phyloP scores from a whole-genome alignment of 2,113 vertebrate species.

The Alexandromys fortis region DNA sequence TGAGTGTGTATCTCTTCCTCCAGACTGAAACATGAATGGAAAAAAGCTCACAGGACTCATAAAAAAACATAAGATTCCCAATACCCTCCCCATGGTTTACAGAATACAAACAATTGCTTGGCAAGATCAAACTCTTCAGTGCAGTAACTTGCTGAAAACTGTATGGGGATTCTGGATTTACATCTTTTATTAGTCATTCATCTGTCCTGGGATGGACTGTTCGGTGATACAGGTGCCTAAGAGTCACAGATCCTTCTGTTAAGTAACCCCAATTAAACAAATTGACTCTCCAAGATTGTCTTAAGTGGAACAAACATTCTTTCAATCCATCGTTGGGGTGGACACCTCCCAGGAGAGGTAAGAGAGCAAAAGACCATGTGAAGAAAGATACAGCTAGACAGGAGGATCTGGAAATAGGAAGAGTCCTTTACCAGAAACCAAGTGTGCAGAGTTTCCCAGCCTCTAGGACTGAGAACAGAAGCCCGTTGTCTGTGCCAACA shows the following conservation, averaged over 20 bases:
- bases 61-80: background rate
- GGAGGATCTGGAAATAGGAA: background rate
- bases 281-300: background rate
- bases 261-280: background rate
- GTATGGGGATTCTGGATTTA: background rate
- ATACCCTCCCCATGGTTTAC: background rate
- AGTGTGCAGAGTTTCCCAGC: background rate
- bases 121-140: background rate
- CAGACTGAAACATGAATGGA: background rate
- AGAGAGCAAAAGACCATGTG: background rate
- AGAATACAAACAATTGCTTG: background rate
- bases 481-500: background rate
- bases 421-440: background rate
- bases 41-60: background rate
- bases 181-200: background rate
- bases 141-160: background rate
- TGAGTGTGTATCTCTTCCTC: background rate
- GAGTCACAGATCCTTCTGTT: background rate
- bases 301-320: background rate
- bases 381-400: background rate
- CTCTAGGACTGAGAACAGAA: background rate
- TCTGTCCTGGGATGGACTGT: background rate
- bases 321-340: background rate
- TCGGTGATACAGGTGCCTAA: background rate
- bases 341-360: background rate